Evolutionary conservation across 2,888 invertebrate species (phyloP).

Genomic region (Lithodes maja): DNA sequence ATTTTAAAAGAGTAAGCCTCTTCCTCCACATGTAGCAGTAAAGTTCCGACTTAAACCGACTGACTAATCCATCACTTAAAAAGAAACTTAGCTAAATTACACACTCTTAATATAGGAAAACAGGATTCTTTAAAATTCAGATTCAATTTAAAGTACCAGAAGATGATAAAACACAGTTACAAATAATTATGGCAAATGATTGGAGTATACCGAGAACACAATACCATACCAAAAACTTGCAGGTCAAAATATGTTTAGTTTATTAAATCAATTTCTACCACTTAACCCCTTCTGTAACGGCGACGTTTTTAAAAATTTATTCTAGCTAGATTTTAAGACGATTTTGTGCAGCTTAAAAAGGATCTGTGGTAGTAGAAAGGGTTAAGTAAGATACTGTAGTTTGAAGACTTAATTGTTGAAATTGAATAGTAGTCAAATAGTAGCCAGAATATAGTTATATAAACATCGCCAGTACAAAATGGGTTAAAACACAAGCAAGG

Average conservation of each 20-base stretch:
- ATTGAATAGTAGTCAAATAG: too few species aligned
- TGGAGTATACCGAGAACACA: neutral
- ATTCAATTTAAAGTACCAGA: neutral
- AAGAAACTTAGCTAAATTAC: neutral
- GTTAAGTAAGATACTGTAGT: too few species aligned
- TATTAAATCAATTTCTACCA: neutral
- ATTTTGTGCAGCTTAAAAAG: too few species aligned
- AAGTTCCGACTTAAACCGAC: neutral
- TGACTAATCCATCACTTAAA: constrained; percentile 1
- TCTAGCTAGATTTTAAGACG: too few species aligned
- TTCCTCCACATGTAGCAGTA: neutral
- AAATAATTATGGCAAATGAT: neutral
- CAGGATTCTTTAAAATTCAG: neutral
- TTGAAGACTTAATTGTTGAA: too few species aligned
- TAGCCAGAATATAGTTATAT: too few species aligned
- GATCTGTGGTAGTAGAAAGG: too few species aligned
- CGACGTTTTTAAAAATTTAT: too few species aligned
- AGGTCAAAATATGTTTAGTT: neutral
- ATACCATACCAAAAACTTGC: neutral
- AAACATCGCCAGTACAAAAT: too few species aligned
- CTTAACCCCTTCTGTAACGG: too few species aligned
- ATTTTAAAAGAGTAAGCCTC: neutral
- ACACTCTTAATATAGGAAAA: neutral
- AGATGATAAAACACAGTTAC: neutral
- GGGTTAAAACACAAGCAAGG: too few species aligned